Percentiles rank a stretch among this genome's conserved stretches.
Conservation (phyloP, 2,797 vertebrate genomes). For the Poeciliopsis infans region DNA sequence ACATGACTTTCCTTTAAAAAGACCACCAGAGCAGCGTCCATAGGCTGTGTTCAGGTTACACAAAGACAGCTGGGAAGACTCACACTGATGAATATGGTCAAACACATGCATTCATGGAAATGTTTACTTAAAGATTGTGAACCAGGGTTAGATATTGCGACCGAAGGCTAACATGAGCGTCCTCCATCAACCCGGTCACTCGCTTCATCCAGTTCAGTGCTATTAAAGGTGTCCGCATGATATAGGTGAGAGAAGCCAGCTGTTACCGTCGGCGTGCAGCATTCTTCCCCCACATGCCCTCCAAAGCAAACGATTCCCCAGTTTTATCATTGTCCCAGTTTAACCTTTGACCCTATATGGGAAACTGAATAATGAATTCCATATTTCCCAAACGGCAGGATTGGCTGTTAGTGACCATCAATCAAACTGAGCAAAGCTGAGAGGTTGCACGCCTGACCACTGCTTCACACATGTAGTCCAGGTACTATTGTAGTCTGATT, state of each 20-base stretch:
- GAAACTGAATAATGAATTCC: slow-evolving; percentile 89
- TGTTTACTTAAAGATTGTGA: slow-evolving; percentile 77
- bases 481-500: not conserved
- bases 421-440: slow-evolving; percentile 78
- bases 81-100: slow-evolving; percentile 63
- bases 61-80: slow-evolving; percentile 70
- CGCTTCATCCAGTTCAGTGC: slow-evolving; percentile 66
- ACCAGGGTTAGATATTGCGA: slow-evolving; percentile 73
- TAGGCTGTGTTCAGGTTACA: slow-evolving; percentile 30
- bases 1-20: slow-evolving; percentile 22
- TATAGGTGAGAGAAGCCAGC: slow-evolving; percentile 81
- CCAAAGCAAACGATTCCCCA: slow-evolving; percentile 74
- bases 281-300: slow-evolving; percentile 52
- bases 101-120: slow-evolving; percentile 68
- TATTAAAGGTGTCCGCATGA: slow-evolving; percentile 80
- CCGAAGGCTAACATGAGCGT: slow-evolving; percentile 70
- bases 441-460: slow-evolving; percentile 62
- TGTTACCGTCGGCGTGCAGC: slow-evolving; percentile 70
- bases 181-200: slow-evolving; percentile 71
- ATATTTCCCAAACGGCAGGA: slow-evolving; percentile 82
- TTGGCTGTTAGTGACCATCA: slow-evolving; percentile 79
- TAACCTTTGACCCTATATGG: slow-evolving; percentile 85
- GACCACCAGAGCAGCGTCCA: slow-evolving; percentile 46
- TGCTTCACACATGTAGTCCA: slow-evolving; percentile 65
- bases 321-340: slow-evolving; percentile 85